Conservation (phyloP, 2,797 vertebrate genomes). For the Aulostomus chinensis region DNA sequence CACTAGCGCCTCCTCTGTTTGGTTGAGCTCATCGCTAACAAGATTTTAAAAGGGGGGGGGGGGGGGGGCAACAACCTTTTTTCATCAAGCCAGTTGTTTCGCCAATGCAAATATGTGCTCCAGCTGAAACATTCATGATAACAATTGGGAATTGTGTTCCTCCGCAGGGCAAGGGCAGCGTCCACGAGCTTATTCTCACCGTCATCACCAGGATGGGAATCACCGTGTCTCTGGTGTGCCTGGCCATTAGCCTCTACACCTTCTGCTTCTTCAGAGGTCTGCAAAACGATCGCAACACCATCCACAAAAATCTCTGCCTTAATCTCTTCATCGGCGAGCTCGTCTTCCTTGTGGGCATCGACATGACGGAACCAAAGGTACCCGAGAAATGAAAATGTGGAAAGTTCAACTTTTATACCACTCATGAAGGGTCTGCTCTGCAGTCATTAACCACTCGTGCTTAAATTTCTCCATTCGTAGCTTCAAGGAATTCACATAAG, state of each 20-base stretch:
- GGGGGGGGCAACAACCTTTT: no score
- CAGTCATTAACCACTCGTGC: no score
- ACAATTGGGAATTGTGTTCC: slow-evolving; percentile 11
- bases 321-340: slow-evolving; percentile 97
- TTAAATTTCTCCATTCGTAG: no score
- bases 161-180: slow-evolving; percentile 85
- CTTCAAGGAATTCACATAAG: no score
- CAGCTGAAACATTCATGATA: slow-evolving; percentile 2
- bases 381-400: background rate
- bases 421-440: no score
- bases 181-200: slow-evolving; percentile 92
- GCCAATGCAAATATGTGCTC: no score
- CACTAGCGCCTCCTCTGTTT: no score
- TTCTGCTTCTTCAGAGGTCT: slow-evolving; percentile 98
- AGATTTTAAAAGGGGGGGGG: no score
- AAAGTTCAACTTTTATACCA: no score
- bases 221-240: slow-evolving; percentile 94
- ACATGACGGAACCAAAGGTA: slow-evolving; percentile 95
- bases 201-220: slow-evolving; percentile 97
- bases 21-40: no score
- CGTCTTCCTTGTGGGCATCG: slow-evolving; percentile 96
- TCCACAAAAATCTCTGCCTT: slow-evolving; percentile 98
- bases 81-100: no score
- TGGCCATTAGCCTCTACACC: slow-evolving; percentile 97
- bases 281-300: slow-evolving; percentile 98